Evolutionary conservation across 2,888 invertebrate genomes (phyloP).

Genomic region (Diaperis boleti): DNA sequence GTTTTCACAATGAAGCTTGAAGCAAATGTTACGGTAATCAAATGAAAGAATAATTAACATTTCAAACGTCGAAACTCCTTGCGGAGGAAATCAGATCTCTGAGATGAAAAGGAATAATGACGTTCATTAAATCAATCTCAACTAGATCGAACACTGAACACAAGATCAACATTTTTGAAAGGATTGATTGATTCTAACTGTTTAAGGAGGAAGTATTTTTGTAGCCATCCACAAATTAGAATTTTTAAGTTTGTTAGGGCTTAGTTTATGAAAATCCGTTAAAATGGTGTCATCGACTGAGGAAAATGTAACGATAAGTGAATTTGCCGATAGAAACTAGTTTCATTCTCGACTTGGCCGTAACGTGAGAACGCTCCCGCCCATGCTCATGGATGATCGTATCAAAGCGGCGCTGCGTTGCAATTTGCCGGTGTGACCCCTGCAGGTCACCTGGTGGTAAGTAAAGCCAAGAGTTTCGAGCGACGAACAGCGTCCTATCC

Average conservation of each 20-base stretch:
- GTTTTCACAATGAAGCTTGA: too few species aligned
- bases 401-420: slow-evolving; percentile 36
- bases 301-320: neutral
- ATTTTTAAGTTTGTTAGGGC: neutral
- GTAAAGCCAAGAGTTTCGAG: slow-evolving; percentile 39
- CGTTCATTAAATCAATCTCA: slow-evolving; percentile 7
- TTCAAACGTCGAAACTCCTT: neutral
- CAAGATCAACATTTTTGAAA: neutral
- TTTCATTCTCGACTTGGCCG: too few species aligned
- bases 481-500: slow-evolving; percentile 58
- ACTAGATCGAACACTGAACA: slow-evolving; percentile 9
- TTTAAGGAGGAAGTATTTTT: neutral
- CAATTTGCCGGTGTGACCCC: slow-evolving; percentile 60
- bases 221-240: neutral
- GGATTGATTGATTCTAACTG: slow-evolving; percentile 6
- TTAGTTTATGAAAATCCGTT: too few species aligned
- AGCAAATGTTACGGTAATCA: too few species aligned
- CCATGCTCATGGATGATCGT: slow-evolving; percentile 46
- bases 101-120: slow-evolving; percentile 7
- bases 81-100: neutral
- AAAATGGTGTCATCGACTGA: neutral
- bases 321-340: neutral
- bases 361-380: slow-evolving; percentile 49
- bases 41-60: slow-evolving; percentile 19
- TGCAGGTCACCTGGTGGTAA: slow-evolving; percentile 58